phyloP scores from a whole-genome alignment of 2,888 invertebrate genomes.

The Tachina lurida region DNA sequence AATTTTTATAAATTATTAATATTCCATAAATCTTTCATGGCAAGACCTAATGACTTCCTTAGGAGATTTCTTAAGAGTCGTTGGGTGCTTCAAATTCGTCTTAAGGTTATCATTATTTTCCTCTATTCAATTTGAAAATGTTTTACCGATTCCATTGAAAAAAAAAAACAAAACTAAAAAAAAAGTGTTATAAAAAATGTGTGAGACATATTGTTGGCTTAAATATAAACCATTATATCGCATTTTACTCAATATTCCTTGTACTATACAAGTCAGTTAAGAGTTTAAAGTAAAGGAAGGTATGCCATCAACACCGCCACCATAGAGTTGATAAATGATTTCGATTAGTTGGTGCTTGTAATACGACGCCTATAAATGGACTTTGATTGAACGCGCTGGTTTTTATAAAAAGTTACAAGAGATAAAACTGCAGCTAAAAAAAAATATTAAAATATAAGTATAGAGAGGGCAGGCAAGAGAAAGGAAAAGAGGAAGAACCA shows the following conservation, averaged over 20 bases:
- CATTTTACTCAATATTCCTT: slow-evolving; percentile 65
- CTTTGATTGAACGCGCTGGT: slow-evolving; percentile 78
- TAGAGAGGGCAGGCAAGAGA: slow-evolving; percentile 14
- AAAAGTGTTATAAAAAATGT: slow-evolving; percentile 64
- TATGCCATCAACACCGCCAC: slow-evolving; percentile 69
- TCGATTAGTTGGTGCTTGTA: slow-evolving; percentile 83
- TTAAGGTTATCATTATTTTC: neutral
- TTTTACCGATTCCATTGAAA: slow-evolving; percentile 26
- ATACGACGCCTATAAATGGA: slow-evolving; percentile 83
- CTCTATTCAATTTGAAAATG: slow-evolving; percentile 1
- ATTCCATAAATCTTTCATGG: no score
- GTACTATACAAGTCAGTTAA: slow-evolving; percentile 42
- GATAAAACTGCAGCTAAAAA: slow-evolving; percentile 30
- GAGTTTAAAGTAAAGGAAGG: slow-evolving; percentile 47
- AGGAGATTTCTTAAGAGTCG: neutral
- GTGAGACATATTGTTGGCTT: slow-evolving; percentile 70
- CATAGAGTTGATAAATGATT: slow-evolving; percentile 81
- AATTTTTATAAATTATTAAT: no score
- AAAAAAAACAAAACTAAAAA: neutral
- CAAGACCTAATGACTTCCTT: no score
- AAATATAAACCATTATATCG: slow-evolving; percentile 68
- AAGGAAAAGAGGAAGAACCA: neutral
- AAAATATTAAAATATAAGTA: neutral
- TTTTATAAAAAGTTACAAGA: slow-evolving; percentile 67
- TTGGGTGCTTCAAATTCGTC: slow-evolving; percentile 23